Percentiles rank a stretch among this genome's conserved stretches.
Conservation (phyloP, 53 echinoderm and acorn worm genomes). For the Temnopleurus reevesii region DNA sequence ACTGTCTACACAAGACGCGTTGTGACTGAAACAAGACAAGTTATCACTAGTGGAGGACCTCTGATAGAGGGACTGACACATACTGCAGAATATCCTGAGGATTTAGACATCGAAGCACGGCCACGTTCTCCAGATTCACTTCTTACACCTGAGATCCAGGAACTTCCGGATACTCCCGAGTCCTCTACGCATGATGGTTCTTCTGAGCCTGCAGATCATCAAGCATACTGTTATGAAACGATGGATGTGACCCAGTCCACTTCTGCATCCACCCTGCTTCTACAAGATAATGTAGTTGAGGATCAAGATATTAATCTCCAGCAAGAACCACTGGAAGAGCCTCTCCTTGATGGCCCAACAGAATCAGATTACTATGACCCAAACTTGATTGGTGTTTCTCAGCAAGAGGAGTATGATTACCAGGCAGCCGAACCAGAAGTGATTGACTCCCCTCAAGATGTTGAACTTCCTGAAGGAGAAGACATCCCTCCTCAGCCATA, state of each 20-base stretch:
- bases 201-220: slow-evolving; percentile 43
- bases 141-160: slow-evolving; percentile 83
- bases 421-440: slow-evolving; percentile 37
- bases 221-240: slow-evolving; percentile 16
- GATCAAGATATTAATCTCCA: slow-evolving; percentile 36
- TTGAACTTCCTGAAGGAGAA: slow-evolving; percentile 30
- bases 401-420: slow-evolving; percentile 24
- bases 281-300: slow-evolving; percentile 17
- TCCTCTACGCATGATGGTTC: slow-evolving; percentile 62
- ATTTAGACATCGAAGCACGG: neutral
- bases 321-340: slow-evolving; percentile 13
- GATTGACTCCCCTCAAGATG: slow-evolving; percentile 55
- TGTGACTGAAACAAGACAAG: slow-evolving; percentile 48
- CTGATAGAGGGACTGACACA: neutral
- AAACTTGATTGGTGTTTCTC: slow-evolving; percentile 62
- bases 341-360: slow-evolving; percentile 88
- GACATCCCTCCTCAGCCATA: slow-evolving; percentile 30
- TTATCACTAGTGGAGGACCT: slow-evolving; percentile 23
- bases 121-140: slow-evolving; percentile 46
- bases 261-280: slow-evolving; percentile 15
- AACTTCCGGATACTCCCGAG: slow-evolving; percentile 97
- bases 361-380: slow-evolving; percentile 96
- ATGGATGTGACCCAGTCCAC: neutral
- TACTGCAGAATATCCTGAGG: slow-evolving; percentile 14
- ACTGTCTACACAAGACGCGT: neutral